These are phyloP conservation scores for Latrodectus geometricus DNA, from an alignment of 1,140 invertebrate species.

Conservation along the genomic window DNA sequence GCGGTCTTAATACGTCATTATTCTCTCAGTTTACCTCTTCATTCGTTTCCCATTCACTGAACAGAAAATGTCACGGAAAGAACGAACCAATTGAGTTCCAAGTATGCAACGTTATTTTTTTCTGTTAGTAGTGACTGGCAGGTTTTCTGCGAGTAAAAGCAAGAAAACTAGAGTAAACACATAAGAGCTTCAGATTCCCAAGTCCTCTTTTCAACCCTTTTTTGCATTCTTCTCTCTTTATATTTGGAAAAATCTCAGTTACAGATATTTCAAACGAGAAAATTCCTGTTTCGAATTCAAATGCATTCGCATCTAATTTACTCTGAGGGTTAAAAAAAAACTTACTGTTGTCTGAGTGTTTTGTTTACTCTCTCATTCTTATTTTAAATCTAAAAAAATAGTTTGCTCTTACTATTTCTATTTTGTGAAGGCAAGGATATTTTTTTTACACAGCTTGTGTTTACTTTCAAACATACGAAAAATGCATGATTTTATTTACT, in stretches of 20 bases:
- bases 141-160: not conserved
- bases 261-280: not conserved
- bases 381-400: too few relatives aligned
- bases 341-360: not conserved
- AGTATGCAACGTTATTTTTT: not conserved
- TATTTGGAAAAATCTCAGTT: not conserved
- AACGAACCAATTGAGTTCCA: not conserved
- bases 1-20: too few relatives aligned
- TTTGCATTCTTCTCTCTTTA: not conserved
- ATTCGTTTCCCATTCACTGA: not conserved
- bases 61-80: not conserved
- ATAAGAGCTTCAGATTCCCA: not conserved
- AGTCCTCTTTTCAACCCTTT: not conserved
- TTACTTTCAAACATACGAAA: too few relatives aligned
- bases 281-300: conserved; percentile 1
- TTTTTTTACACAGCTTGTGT: too few relatives aligned
- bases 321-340: not conserved
- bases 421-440: too few relatives aligned
- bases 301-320: not conserved
- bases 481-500: too few relatives aligned
- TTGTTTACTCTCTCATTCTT: not conserved
- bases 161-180: not conserved
- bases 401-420: too few relatives aligned
- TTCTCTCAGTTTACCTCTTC: not conserved
- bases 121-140: not conserved